Base-by-base conservation (phyloP, 2,113 vertebrate genomes). In the Octodon degus region DNA sequence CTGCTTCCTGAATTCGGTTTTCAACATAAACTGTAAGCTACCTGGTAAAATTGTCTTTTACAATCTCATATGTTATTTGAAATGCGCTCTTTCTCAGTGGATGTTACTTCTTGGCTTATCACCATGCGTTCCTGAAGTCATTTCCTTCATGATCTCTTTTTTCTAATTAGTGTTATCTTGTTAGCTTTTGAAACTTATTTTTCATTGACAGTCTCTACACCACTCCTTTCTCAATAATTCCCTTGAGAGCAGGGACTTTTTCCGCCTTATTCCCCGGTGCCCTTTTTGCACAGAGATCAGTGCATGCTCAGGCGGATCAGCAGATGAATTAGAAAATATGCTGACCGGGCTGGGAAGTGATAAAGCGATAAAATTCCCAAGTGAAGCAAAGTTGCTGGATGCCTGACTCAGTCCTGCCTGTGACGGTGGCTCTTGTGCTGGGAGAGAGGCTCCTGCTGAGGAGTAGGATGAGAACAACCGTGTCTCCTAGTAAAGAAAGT, bases 291-390 rank as follows among this genome's bases (percentile, higher is more conserved):
- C 32, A 20, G 37, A 0, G 1, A 5, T 70, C 40, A 93, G 25
- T 0, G 70, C 84, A 72, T n/a, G n/a, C 0, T 1, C 4, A 24
- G 24, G 8, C 20, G 6, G 16, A 32, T 55, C 12, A n/a, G 34
- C 4, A 63, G 22, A 72, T 65, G 30, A 62, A 80, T 2, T 40
- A 22, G 20, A 77, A 47, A 89, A 34, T 22, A 72, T 19, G 12
- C 5, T 67, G 37, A 68, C 5, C 30, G 34, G 8, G 17, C 40
- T 72, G 72, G 34, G 30, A 86, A 86, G 55, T 12, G 2, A 25
- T 13, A 8, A 72, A 55, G 20, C 70, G 4, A 63, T n/a, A 63
- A 14, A 84, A 43, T 62, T 72, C 53, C 17, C 7, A 30, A 9
- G 16, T n/a, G 22, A 70, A 43, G 13, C 50, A 79, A 27, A 4